Conservation (phyloP, 2,888 invertebrate species). For the Cosmopolites sordidus region DNA sequence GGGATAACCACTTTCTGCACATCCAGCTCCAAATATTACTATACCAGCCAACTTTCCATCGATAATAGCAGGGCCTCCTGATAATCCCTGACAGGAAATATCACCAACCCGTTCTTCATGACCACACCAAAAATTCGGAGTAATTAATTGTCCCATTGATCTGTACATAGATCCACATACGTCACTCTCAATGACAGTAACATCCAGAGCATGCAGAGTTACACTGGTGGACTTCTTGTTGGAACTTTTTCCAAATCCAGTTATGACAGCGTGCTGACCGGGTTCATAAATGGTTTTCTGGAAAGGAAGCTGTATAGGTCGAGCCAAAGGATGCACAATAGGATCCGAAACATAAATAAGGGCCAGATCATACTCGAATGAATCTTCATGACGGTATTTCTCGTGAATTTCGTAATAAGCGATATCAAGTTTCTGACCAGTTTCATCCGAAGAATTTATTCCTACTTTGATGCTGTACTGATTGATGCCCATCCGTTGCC, state of each 20-base stretch:
- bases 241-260: not conserved
- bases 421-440: not conserved
- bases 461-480: not conserved
- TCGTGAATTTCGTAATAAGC: not conserved
- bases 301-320: not conserved
- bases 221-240: not conserved
- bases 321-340: not conserved
- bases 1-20: conserved; percentile 2
- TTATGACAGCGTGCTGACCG: not conserved
- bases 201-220: not conserved
- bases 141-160: not conserved
- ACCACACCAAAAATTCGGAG: not conserved
- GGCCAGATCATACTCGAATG: not conserved
- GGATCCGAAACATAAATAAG: not conserved
- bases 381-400: not conserved
- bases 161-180: not conserved
- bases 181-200: not conserved
- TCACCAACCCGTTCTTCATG: not conserved
- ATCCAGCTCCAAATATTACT: conserved; percentile 4
- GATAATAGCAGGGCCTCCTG: conserved; percentile 6
- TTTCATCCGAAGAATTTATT: not conserved
- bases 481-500: not conserved
- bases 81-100: not conserved
- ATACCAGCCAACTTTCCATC: conserved; percentile 4
- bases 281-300: not conserved